Evolutionary conservation across 2,888 invertebrate species (phyloP), one percentile per base, ranked within the genome.

Genomic region (Oscheius onirici): DNA sequence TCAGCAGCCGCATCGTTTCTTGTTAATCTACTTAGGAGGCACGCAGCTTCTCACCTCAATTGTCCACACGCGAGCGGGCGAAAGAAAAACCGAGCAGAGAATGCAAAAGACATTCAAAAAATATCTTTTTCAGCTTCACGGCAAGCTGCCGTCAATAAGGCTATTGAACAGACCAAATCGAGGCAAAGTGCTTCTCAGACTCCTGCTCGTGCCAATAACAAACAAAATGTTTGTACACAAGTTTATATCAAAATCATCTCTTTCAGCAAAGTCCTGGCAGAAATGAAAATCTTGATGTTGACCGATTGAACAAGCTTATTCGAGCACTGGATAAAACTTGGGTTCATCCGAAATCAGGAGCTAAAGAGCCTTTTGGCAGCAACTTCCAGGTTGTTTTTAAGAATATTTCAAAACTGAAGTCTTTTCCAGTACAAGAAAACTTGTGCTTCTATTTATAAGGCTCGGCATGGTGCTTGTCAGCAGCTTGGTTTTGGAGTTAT

Each of bases 401-500:
- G 3, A 13, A 28, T 17, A 1, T 13, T 28, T 3, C 15, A 15
- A 49, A 2, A 2, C 11, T n/a, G 3, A 6, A 34, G 8, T 24
- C 24, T 2, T 54, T 77, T 83, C 20, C 46, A 85, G 83, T 86
- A 84, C 79, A 86, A 86, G 75, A 86, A 86, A 73, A 86, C 86
- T 11, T 86, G 86, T 72, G 83, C 86, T 17, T 83, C 80, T 54
- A 85, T 86, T 61, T 86, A 79, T 80, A 86, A 85, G 67, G 84
- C 83, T 13, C 77, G 86, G 40, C 84, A 83, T 51, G 84, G 83
- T 26, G 86, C 86, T 1, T 86, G 86, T 66, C 79, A 80, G 66
- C 86, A 86, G 65, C 74, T 82, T 34, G 85, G 86, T 17, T 86
- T 86, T 71, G 86, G 86, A 34, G 78, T 84, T 10, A 85, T 86